Conservation (phyloP, 2,113 vertebrate species). For the Hippocampus mohnikei region DNA sequence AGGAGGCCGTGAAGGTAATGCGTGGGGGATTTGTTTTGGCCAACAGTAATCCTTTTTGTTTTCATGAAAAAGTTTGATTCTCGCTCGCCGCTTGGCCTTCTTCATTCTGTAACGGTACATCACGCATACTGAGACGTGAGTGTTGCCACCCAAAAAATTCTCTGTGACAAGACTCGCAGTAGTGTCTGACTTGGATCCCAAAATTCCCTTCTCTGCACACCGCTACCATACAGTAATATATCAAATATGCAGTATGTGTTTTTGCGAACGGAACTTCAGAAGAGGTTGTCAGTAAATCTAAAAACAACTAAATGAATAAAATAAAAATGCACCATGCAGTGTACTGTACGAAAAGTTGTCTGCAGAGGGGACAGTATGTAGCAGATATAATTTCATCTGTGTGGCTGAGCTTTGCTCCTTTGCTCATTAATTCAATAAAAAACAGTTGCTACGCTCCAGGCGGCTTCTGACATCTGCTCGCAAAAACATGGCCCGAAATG, state of each 20-base stretch:
- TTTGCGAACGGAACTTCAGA: constrained; percentile 17
- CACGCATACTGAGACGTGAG: too few species aligned
- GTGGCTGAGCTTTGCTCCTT: constrained; percentile 26
- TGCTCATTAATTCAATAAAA: constrained; percentile 9
- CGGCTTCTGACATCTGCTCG: constrained; percentile 27
- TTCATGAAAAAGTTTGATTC: too few species aligned
- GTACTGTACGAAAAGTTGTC: background rate
- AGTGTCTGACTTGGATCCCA: too few species aligned
- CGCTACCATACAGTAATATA: too few species aligned
- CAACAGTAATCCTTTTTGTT: too few species aligned
- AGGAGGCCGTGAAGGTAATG: too few species aligned
- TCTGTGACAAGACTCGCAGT: too few species aligned
- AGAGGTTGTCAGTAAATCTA: constrained; percentile 19
- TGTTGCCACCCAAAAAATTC: too few species aligned
- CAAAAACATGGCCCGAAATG: constrained; percentile 14
- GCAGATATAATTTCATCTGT: constrained; percentile 18
- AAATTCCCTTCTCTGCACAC: too few species aligned
- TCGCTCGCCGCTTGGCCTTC: too few species aligned
- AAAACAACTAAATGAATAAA: background rate
- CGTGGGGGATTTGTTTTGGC: too few species aligned
- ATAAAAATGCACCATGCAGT: background rate
- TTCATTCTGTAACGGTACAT: too few species aligned
- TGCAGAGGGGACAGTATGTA: background rate
- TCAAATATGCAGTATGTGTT: background rate
- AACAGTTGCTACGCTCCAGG: constrained; percentile 2